These are phyloP conservation scores for Galleria mellonella DNA, from an alignment of 1,140 invertebrate genomes.

Conservation along the genomic window DNA sequence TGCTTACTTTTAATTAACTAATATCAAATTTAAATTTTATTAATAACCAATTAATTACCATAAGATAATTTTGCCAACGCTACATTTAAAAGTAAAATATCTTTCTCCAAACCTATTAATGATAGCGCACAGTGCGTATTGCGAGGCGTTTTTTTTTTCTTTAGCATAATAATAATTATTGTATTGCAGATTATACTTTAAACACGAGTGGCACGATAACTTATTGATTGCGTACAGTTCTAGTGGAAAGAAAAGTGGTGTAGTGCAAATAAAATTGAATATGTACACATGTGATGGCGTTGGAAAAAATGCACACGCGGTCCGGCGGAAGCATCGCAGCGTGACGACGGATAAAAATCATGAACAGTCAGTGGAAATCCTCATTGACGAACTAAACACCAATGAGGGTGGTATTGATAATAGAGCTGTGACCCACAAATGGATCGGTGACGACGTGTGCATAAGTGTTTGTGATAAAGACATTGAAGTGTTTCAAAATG, in stretches of 20 bases:
- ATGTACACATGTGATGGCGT: slow-evolving; percentile 31
- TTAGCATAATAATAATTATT: neutral
- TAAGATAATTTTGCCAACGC: slow-evolving; percentile 11
- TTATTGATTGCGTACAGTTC: slow-evolving; percentile 20
- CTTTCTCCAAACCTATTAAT: slow-evolving; percentile 42
- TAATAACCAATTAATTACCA: neutral
- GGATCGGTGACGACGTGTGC: slow-evolving; percentile 52
- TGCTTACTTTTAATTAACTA: neutral
- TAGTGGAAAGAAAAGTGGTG: slow-evolving; percentile 51
- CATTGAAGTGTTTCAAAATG: slow-evolving; percentile 53
- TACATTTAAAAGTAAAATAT: slow-evolving; percentile 57
- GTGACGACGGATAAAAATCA: slow-evolving; percentile 68
- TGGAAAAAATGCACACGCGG: slow-evolving; percentile 44
- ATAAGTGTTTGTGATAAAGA: slow-evolving; percentile 45
- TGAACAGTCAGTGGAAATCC: slow-evolving; percentile 32
- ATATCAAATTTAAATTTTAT: neutral
- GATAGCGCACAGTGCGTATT: slow-evolving; percentile 23
- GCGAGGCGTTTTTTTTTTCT: slow-evolving; percentile 28
- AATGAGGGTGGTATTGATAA: slow-evolving; percentile 38
- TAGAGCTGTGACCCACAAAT: slow-evolving; percentile 53
- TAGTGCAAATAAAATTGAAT: slow-evolving; percentile 27
- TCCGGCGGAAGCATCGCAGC: slow-evolving; percentile 38
- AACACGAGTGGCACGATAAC: slow-evolving; percentile 23
- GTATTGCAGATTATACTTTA: slow-evolving; percentile 39
- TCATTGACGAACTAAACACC: slow-evolving; percentile 59